Conservation (phyloP, 2,113 vertebrate genomes). For the Nothoprocta pentlandii region DNA sequence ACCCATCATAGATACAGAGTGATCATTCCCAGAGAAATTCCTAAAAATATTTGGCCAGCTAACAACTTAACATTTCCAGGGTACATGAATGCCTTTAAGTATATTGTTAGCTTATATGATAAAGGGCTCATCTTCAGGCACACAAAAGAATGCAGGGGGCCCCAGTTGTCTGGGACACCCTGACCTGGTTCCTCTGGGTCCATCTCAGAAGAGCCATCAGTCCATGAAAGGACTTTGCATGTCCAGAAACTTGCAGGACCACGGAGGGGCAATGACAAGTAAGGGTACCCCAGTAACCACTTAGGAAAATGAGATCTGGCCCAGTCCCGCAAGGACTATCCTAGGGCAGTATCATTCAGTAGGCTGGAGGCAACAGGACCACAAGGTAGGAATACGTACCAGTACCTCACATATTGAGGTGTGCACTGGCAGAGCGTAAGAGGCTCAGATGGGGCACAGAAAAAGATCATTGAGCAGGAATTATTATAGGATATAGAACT, state of each 20-base stretch:
- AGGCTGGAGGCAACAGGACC: neutral
- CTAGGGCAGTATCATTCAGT: rapidly evolving
- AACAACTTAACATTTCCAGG: neutral
- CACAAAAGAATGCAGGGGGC: neutral
- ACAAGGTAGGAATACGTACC: neutral
- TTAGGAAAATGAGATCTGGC: neutral
- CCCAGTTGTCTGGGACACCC: too few species aligned
- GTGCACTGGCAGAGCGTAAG: neutral
- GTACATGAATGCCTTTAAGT: neutral
- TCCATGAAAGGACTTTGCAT: neutral
- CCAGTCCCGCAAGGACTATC: neutral
- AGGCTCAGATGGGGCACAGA: rapidly evolving
- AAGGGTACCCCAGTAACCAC: neutral
- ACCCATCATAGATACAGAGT: rapidly evolving
- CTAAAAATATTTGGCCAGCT: neutral
- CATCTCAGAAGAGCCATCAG: neutral
- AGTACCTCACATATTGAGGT: rapidly evolving
- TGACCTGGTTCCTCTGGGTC: neutral
- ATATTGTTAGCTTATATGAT: neutral
- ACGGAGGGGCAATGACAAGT: neutral
- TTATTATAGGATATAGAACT: neutral
- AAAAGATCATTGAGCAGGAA: rapidly evolving
- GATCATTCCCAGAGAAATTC: neutral
- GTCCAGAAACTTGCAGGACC: rapidly evolving
- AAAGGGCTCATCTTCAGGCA: neutral